Evolutionary conservation across 2,797 vertebrate species (phyloP).

Genomic region (Acanthornis magna): DNA sequence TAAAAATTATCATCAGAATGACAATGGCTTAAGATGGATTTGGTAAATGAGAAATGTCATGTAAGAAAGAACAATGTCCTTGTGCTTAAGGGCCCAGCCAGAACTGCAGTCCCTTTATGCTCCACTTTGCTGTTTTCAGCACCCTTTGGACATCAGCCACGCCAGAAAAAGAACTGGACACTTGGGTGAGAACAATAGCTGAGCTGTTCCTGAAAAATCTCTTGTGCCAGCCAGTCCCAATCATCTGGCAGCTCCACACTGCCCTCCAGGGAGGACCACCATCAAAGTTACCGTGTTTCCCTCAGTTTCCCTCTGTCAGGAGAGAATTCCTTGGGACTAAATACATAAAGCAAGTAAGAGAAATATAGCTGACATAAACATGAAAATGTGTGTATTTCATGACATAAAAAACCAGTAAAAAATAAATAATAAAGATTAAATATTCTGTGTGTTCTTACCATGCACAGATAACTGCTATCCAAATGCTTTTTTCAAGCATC

Average conservation of each 20-base stretch:
- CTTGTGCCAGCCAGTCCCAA: not conserved
- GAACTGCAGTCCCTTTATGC: not conserved
- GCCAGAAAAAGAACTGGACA: constrained; percentile 12
- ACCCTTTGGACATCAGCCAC: constrained; percentile 19
- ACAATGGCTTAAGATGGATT: not conserved
- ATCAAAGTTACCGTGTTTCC: not conserved
- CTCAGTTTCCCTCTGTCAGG: constrained; percentile 16
- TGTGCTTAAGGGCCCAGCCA: not conserved
- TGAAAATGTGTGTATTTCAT: not conserved
- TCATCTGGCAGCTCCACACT: constrained; percentile 19
- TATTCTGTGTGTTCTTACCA: constrained; percentile 2
- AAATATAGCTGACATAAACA: not conserved
- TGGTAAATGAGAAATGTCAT: not conserved
- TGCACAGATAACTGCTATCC: not conserved
- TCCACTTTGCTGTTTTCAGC: not conserved
- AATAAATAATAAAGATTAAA: constrained; percentile 13
- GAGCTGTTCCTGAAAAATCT: not conserved
- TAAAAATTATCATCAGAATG: not conserved
- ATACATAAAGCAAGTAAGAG: not conserved
- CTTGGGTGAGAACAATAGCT: constrained; percentile 26
- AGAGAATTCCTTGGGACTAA: constrained; percentile 7
- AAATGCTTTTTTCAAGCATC: not conserved
- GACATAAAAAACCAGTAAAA: not conserved
- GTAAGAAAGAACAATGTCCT: not conserved
- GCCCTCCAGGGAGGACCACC: constrained; percentile 39